Evolutionary conservation across 2,797 vertebrate species (phyloP), one percentile per base, ranked within the genome.

Genomic region (Ara ararauna): DNA sequence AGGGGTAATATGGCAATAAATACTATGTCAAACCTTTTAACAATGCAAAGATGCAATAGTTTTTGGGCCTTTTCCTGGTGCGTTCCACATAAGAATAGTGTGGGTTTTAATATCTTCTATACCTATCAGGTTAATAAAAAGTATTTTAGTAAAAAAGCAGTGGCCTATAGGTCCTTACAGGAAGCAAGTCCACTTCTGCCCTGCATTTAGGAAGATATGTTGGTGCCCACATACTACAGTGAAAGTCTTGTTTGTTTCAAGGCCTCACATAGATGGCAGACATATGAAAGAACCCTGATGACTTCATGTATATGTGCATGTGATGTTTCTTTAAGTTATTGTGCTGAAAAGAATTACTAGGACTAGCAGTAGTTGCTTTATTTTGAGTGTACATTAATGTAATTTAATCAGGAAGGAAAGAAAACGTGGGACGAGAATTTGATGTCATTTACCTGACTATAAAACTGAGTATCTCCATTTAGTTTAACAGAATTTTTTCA

Each of bases 381-480:
- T 84, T 94, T 90, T 89, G 72, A 93, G 17, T 71, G 56, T 93
- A 85, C 70, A n/a, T 93, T 95, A 90, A 93, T 75, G 85, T 96
- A 95, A 96, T 90, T 92, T 94, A 97, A 94, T 97, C 90, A 95
- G 90, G 95, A 96, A 93, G 89, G 88, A 86, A 95, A 93, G 93
- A 82, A 94, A 96, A 82, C 34, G 47, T 87, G 71, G 50, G 53
- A 85, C 23, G 70, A 93, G 83, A 94, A 74, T 91, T 90, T 94
- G 51, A 96, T 94, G 60, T 93, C 67, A 77, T 96, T 96, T 96
- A 93, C 85, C 67, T 94, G 94, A 74, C 71, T 94, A 64, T 91
- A 93, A 95, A 89, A 85, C 0, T 5, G 72, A 92, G 51, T 91
- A 87, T 84, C 92, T 97, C 60, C 21, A 82, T 89, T 91, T 74